Base-by-base conservation (phyloP, 2,888 invertebrate genomes). In the Lithophane semibrunnea region DNA sequence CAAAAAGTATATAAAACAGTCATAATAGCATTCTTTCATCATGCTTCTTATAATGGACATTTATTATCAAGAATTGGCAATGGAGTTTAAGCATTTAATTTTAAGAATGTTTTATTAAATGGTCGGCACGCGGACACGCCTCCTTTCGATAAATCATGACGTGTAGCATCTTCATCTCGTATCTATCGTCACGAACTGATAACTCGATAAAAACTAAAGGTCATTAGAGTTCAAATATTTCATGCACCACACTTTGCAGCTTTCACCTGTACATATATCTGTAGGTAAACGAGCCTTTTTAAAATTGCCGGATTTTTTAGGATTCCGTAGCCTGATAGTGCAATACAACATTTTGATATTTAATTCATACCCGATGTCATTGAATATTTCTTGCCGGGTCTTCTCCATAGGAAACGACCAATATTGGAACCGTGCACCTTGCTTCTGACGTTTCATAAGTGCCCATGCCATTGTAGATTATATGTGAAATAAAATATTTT, bases 221-320 rank as follows among this genome's bases (percentile, higher is more conserved):
- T 95, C 93, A 92, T 78, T 77, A 79, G 88, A 93, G 94, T 94
- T 94, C 93, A 94, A 88, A 90, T 91, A 91, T 88, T 82, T 84
- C 74, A 77, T 85, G 85, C 79, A 84, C 90, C 88, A 89, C 83
- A 90, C 91, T 90, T 89, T 80, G 88, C 92, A 89, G 92, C 95
- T 95, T 95, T 95, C 95, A 92, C 95, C 89, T 79, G 84, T 88
- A 84, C 56, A 60, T n/a, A 77, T 52, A 78, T 47, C 8, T 47
- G 52, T 58, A 24, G 13, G 47, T 52, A 69, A 71, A 78, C 56
- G n/a, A 29, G 29, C 52, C 56, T 81, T 72, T 84, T 72, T 47
- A n/a, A 76, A 84, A 79, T 67, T 16, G n/a, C 42, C 18, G 13
- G 9, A 7, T 42, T 61, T 85, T 81, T 82, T 84, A 69, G 79